Conservation (phyloP, 2,113 vertebrate species). For the Grammomys surdaster region DNA sequence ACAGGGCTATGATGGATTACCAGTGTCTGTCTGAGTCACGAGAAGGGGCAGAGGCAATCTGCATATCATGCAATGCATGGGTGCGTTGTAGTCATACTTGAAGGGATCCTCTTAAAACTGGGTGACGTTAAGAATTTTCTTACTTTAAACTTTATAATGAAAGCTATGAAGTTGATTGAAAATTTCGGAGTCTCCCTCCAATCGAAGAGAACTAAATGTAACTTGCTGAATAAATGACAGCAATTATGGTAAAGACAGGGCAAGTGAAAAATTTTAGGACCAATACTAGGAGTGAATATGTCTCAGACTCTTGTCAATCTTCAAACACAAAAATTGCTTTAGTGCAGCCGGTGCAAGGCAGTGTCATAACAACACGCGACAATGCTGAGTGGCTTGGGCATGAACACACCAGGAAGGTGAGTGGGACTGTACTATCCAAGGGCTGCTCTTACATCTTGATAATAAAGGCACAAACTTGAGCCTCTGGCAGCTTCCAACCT, state of each 20-base stretch:
- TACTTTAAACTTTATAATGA: background rate
- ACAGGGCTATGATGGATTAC: background rate
- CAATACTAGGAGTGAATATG: background rate
- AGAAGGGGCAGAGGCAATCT: background rate
- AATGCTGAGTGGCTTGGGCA: accelerated
- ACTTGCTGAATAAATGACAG: background rate
- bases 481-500: background rate
- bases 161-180: background rate
- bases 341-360: background rate
- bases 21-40: background rate
- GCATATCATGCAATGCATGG: background rate
- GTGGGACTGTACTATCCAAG: accelerated
- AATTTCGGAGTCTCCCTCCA: background rate
- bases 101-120: background rate
- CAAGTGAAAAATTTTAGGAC: background rate
- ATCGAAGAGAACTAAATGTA: background rate
- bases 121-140: background rate
- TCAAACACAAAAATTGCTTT: background rate
- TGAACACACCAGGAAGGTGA: accelerated
- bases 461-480: too few relatives aligned
- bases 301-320: background rate
- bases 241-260: background rate
- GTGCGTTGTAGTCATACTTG: background rate
- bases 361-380: accelerated
- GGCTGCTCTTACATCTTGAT: too few relatives aligned